Evolutionary conservation across 2,888 invertebrate species (phyloP).

Genomic region (Sinelater perroti): DNA sequence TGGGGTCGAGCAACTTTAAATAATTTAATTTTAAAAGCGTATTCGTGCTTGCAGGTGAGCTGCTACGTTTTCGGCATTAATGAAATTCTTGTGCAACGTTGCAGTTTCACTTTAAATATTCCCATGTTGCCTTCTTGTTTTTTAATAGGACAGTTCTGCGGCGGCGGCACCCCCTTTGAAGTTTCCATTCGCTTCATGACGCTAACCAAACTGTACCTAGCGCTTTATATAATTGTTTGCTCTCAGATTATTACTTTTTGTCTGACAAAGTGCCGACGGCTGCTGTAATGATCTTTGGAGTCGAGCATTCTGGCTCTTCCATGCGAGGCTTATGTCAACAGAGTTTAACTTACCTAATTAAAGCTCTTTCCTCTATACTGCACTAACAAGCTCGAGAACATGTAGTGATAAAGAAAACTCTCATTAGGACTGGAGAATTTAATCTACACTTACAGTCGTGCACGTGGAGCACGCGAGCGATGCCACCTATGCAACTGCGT

Average conservation of each 20-base stretch:
- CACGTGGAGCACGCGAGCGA: neutral
- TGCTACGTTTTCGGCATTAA: too few relatives aligned
- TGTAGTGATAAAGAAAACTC: conserved; percentile 45
- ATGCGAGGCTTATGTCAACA: conserved; percentile 37
- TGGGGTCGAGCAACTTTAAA: too few relatives aligned
- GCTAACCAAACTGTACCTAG: conserved; percentile 1
- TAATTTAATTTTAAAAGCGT: too few relatives aligned
- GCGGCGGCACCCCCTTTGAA: too few relatives aligned
- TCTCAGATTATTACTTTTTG: conserved; percentile 26
- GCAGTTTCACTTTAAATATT: too few relatives aligned
- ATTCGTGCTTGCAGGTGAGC: too few relatives aligned
- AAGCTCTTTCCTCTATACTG: conserved; percentile 56
- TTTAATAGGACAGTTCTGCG: too few relatives aligned
- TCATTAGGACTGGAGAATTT: conserved; percentile 38
- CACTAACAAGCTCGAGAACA: conserved; percentile 57
- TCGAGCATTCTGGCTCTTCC: conserved; percentile 20
- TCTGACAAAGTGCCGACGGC: conserved; percentile 15
- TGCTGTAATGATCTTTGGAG: conserved; percentile 24
- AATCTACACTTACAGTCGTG: conserved; percentile 26
- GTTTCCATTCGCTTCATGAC: neutral
- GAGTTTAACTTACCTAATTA: conserved; percentile 59
- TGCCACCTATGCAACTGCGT: neutral
- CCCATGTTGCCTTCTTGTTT: too few relatives aligned
- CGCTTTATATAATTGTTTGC: conserved; percentile 22
- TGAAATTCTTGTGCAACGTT: too few relatives aligned